Base-by-base conservation (phyloP, 2,888 invertebrate genomes). In the Apotomis betuletana region DNA sequence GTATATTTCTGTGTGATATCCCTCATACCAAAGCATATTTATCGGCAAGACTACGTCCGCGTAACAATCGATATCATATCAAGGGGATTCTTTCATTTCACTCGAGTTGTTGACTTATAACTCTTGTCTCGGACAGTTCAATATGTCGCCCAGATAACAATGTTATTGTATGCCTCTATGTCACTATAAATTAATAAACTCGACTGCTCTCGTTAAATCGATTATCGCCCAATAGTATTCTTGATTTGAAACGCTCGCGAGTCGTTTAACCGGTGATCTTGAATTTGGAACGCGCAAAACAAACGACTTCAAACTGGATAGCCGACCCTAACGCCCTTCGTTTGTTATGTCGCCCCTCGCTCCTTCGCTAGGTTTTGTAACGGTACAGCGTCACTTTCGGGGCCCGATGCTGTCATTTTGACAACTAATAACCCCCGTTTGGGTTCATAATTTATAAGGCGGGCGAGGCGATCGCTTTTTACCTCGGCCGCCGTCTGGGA, bases 401-500 rank as follows among this genome's bases (percentile, higher is more conserved):
- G 74, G 64, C 72, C 74, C 75, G 65, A 73, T 79, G 80, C 80
- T 85, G 86, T 90, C 89, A 88, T 89, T 89, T 90, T 85, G 87
- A 82, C 88, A 85, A 87, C 90, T 89, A 90, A 90, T 91, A 89
- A 87, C 86, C 85, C 82, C 81, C 80, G 69, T 77, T 80, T 81
- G 82, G 79, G 85, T 82, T 89, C 86, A 89, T 90, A 89, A 91
- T 91, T 89, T 91, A 89, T 86, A 88, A 87, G 88, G 86, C 86
- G 85, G 87, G 82, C 81, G 83, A 85, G 85, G 86, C 86, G 89
- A 87, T 89, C 87, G 89, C 91, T 92, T 93, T 93, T 93, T 93
- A 87, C 89, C 80, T 83, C 81, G 84, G 85, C 83, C 88, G 87
- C 85, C 87, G 93, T 93, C 93, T 93, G 93, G 90, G 93, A 92